Percentiles rank a stretch among this genome's conserved stretches.
Evolutionary conservation across 2,113 vertebrate species (phyloP).

Genomic region (Burhinus bistriatus): DNA sequence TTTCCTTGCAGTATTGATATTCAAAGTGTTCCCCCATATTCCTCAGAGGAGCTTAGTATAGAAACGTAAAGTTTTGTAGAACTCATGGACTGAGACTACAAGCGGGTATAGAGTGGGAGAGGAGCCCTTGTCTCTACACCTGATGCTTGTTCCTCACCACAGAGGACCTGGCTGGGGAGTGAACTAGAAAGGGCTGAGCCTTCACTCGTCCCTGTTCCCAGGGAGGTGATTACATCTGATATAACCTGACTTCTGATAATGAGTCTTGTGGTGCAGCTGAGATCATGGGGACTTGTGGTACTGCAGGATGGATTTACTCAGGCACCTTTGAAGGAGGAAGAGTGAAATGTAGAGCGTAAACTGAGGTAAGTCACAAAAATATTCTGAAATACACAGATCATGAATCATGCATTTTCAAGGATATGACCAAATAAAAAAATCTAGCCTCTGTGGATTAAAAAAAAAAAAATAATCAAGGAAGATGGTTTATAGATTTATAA

Average conservation of each 20-base stretch:
- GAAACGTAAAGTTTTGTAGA: neutral
- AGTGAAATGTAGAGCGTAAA: neutral
- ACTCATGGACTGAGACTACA: neutral
- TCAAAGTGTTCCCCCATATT: neutral
- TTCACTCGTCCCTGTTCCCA: neutral
- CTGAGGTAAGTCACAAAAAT: neutral
- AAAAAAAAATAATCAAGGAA: neutral
- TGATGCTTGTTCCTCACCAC: neutral
- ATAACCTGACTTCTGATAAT: neutral
- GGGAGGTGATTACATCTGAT: neutral
- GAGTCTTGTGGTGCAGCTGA: neutral
- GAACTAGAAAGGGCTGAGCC: neutral
- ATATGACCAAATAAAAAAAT: neutral
- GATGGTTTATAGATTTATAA: neutral
- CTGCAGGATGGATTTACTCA: neutral
- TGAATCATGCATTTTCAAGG: neutral
- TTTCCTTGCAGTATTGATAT: neutral
- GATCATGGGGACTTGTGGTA: neutral
- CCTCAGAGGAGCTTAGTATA: neutral
- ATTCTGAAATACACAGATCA: neutral
- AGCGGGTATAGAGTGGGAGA: neutral
- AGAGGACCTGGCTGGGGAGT: fast-evolving
- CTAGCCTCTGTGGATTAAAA: neutral
- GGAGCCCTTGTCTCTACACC: neutral
- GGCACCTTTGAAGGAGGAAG: neutral